Conservation (phyloP, 1,140 invertebrate genomes). For the Drosophila lacteicornis region DNA sequence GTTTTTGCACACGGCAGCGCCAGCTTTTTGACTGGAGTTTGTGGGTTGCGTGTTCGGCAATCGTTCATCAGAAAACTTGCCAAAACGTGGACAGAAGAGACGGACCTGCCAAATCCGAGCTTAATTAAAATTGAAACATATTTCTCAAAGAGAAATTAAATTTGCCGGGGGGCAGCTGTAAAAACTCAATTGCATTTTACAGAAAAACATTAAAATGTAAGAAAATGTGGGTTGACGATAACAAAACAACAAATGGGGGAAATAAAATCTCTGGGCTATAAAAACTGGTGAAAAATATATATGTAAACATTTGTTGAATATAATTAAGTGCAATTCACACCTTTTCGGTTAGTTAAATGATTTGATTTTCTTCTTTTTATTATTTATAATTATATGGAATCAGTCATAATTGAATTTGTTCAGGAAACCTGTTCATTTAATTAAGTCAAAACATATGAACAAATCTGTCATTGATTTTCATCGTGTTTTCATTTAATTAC, state of each 20-base stretch:
- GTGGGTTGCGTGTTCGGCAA: constrained; percentile 51
- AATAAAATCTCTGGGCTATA: neutral
- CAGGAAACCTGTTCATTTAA: neutral
- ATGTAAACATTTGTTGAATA: neutral
- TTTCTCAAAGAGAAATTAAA: constrained; percentile 27
- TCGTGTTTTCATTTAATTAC: neutral
- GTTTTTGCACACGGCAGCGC: constrained; percentile 58
- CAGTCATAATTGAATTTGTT: neutral
- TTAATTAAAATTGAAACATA: constrained; percentile 72
- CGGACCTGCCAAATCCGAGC: constrained; percentile 39
- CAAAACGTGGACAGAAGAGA: constrained; percentile 35
- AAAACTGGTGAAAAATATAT: constrained; percentile 5
- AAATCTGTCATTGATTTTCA: neutral
- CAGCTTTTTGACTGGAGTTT: constrained; percentile 67
- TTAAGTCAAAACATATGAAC: neutral
- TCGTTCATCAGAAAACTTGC: constrained; percentile 61
- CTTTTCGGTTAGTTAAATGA: neutral
- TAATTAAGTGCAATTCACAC: neutral
- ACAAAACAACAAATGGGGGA: constrained; percentile 8
- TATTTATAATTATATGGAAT: neutral
- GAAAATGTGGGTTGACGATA: constrained; percentile 2
- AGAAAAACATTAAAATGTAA: neutral
- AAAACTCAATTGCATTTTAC: constrained; percentile 45
- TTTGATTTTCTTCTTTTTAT: too few relatives aligned
- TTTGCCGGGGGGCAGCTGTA: constrained; percentile 4